A percentile compares a stretch with the other conserved stretches of the same genome.
Evolutionary conservation across 2,113 vertebrate genomes (phyloP).

Genomic region (Eulacestoma nigropectus): DNA sequence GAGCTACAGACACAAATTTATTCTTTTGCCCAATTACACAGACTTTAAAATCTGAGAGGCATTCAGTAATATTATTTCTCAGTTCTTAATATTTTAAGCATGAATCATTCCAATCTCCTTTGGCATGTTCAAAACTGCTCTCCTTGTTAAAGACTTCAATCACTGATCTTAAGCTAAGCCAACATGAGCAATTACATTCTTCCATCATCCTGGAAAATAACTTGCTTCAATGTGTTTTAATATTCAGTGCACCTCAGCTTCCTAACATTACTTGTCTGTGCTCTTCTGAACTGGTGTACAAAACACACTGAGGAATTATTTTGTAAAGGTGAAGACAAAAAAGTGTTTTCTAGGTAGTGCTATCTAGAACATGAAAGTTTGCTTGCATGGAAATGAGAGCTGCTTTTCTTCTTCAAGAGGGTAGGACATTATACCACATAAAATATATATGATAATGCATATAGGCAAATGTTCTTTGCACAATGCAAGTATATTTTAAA

Average conservation of each 20-base stretch:
- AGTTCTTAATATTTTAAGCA: neutral
- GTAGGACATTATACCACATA: neutral
- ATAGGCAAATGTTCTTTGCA: neutral
- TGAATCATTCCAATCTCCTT: neutral
- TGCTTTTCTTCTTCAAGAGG: neutral
- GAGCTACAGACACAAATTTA: neutral
- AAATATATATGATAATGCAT: neutral
- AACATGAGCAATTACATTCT: neutral
- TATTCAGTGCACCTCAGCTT: neutral
- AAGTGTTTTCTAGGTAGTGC: neutral
- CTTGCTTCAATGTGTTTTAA: neutral
- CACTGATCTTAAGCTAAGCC: neutral
- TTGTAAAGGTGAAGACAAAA: neutral
- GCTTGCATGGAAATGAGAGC: neutral
- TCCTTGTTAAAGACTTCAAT: neutral
- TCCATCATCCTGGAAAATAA: neutral
- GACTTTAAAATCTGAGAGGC: neutral
- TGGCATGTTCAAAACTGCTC: neutral
- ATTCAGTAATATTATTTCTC: neutral
- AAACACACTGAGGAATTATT: neutral
- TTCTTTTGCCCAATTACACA: neutral
- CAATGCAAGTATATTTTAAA: neutral
- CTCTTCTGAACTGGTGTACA: neutral
- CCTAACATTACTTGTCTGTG: neutral
- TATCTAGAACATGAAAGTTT: neutral